These are phyloP conservation scores for Mionectes olivaceus DNA, from an alignment of 2,797 vertebrate genomes.

Conservation along the genomic window DNA sequence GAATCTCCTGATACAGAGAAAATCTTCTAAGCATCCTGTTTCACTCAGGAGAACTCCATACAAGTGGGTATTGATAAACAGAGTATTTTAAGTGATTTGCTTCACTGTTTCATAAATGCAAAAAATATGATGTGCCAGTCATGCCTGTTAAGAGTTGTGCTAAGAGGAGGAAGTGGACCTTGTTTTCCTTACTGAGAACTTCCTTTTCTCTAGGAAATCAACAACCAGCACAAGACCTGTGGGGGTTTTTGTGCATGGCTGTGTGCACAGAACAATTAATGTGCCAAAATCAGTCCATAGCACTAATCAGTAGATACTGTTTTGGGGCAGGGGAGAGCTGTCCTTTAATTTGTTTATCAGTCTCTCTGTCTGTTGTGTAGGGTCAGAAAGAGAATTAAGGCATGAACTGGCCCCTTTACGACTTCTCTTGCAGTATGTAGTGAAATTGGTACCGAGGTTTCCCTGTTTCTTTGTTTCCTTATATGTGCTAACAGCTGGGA, in stretches of 20 bases:
- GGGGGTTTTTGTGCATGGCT: not conserved
- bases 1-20: conserved; percentile 82
- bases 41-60: conserved; percentile 91
- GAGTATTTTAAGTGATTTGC: not conserved
- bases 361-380: not conserved
- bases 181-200: not conserved
- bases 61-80: conserved; percentile 83
- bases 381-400: not conserved
- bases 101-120: not conserved
- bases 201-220: not conserved
- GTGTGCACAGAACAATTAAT: not conserved
- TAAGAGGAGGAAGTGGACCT: not conserved
- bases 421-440: not conserved
- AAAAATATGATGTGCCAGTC: not conserved
- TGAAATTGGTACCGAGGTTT: not conserved
- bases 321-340: not conserved
- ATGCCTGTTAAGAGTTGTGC: not conserved
- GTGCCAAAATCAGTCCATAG: not conserved
- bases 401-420: not conserved
- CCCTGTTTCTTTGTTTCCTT: not conserved
- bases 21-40: conserved; percentile 80
- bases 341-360: not conserved
- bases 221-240: not conserved
- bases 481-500: not conserved
- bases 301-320: not conserved